Evolutionary conservation across 92 coral and sea anemone species (phyloP), one percentile per base, ranked within the genome.

Genomic region (Plumapathes pennacea): DNA sequence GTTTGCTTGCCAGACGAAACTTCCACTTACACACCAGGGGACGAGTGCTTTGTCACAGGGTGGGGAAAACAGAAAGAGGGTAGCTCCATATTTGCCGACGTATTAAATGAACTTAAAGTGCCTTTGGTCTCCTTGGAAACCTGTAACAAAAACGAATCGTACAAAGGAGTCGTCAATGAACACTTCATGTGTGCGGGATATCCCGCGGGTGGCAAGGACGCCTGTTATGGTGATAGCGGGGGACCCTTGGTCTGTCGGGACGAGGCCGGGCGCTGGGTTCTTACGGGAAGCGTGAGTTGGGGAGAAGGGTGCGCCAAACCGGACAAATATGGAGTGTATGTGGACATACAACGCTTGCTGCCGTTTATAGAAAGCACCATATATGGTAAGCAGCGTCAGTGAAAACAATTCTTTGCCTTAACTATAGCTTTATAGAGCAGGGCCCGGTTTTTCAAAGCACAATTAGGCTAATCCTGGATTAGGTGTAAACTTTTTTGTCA

Each of bases 191-290:
- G 99, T 67, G 99, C 96, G n/a, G 96, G 94, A 20, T 71, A 80
- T 46, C 66, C 77, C 4, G 74, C 53, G 34, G 96, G 99, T n/a
- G 96, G 83, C 38, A 65, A 50, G 31, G 99, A 94, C 46, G 60
- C 86, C 36, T 94, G 99, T 65, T 81, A 50, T 26, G 99, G 99
- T 24, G 99, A 94, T 37, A 89, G 96, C 30, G 99, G 99, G 12
- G 99, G 99, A 20, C 99, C 99, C 47, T 66, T 94, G 34, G 94
- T 77, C 46, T 94, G 96, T 50, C 80, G 77, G 78, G 79, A 80
- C 69, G 73, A 57, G 59, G 77, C 68, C 18, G 96, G 89, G 57
- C 66, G 63, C 42, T 94, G 99, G 99, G 58, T 80, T 8, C 81
- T 94, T 4, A 69, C 81, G 20, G 99, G 99, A 12, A 59, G 81